Evolutionary conservation across 2,113 vertebrate species (phyloP).

Genomic region (Podarcis muralis): DNA sequence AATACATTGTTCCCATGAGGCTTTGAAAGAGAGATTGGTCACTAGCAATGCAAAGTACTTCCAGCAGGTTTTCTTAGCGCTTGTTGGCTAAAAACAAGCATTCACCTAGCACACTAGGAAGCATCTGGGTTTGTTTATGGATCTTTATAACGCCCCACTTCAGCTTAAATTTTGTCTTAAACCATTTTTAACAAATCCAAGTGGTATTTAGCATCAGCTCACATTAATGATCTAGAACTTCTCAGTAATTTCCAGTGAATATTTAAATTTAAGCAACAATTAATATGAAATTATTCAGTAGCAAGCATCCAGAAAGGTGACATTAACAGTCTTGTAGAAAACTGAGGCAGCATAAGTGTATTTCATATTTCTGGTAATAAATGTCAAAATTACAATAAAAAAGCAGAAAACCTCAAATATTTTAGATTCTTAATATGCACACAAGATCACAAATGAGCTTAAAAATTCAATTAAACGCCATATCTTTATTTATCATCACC

Average conservation of each 20-base stretch:
- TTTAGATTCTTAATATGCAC: background rate
- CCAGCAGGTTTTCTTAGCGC: constrained; percentile 44
- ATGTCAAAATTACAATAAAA: background rate
- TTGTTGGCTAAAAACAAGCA: constrained; percentile 28
- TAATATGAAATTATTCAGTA: constrained; percentile 13
- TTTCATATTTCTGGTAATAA: background rate
- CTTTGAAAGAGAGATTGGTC: background rate
- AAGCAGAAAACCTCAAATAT: background rate
- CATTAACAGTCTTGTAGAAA: constrained; percentile 27
- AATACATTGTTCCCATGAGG: background rate
- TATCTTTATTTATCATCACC: background rate
- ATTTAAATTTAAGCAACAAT: background rate
- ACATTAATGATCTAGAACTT: background rate
- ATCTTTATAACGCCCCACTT: background rate
- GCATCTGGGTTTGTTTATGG: background rate
- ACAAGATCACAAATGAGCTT: background rate
- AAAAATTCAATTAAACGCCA: background rate
- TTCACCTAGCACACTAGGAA: constrained; percentile 8
- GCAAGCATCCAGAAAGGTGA: background rate
- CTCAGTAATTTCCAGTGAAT: background rate
- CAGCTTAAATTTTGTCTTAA: background rate
- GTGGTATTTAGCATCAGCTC: background rate
- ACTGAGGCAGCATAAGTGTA: background rate
- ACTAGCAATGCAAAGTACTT: constrained; percentile 22
- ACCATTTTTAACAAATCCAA: background rate